Percentiles rank a stretch among this genome's conserved stretches.
phyloP scores from a whole-genome alignment of 2,797 vertebrate species.

The Poecile montanus region DNA sequence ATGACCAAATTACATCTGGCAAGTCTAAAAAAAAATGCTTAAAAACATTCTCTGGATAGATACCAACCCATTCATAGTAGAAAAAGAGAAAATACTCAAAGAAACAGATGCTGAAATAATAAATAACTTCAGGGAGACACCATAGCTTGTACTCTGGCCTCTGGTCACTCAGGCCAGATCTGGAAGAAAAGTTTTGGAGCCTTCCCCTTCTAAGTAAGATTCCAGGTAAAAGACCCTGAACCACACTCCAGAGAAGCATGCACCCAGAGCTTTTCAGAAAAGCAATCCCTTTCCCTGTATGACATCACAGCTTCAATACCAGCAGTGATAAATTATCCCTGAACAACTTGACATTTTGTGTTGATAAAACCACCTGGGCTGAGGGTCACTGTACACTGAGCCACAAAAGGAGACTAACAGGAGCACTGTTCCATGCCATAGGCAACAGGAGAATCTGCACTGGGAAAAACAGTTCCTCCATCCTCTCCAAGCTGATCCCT shows the following conservation, averaged over 20 bases:
- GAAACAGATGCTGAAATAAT: neutral
- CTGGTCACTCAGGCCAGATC: neutral
- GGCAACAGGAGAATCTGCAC: neutral
- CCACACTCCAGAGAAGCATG: neutral
- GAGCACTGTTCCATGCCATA: neutral
- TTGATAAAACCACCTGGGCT: neutral
- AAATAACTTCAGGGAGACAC: neutral
- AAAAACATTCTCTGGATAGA: neutral
- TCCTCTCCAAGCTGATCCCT: neutral
- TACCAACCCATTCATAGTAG: neutral
- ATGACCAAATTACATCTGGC: slow-evolving; percentile 10
- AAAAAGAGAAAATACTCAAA: neutral
- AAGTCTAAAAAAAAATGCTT: neutral
- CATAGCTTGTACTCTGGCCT: neutral
- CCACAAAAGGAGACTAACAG: neutral
- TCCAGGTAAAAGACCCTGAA: neutral
- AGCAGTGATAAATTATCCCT: neutral
- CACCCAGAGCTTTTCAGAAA: neutral
- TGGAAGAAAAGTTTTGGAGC: neutral
- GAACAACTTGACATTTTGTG: neutral
- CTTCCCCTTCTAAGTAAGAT: neutral
- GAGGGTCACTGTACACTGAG: neutral
- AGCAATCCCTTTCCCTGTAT: neutral
- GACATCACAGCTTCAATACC: neutral
- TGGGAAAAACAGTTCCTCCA: neutral